These are phyloP conservation scores for Phoxinus phoxinus DNA, from an alignment of 2,113 vertebrate genomes.

Conservation along the genomic window DNA sequence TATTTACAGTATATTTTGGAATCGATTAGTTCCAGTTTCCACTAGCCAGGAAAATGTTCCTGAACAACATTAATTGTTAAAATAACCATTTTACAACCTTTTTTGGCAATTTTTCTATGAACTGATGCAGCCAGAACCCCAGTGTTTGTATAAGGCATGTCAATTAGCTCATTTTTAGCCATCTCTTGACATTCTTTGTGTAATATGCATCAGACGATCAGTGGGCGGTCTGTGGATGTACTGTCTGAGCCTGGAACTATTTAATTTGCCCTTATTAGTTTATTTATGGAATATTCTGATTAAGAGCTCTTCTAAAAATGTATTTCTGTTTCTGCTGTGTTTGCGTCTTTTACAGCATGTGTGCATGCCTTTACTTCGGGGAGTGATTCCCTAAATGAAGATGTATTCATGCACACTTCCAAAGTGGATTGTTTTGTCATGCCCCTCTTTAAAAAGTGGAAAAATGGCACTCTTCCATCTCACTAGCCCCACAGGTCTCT, in stretches of 20 bases:
- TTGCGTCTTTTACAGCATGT: neutral
- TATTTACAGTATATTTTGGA: too few species aligned
- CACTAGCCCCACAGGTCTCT: neutral
- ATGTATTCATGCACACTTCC: conserved; percentile 25
- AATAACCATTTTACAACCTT: too few species aligned
- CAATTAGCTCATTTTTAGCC: neutral
- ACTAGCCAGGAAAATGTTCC: neutral
- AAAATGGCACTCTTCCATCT: conserved; percentile 1
- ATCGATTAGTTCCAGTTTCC: too few species aligned
- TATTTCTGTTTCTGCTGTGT: conserved; percentile 1
- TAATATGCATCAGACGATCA: neutral
- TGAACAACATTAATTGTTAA: neutral
- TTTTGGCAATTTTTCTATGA: too few species aligned
- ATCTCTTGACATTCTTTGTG: neutral
- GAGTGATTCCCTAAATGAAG: conserved; percentile 35
- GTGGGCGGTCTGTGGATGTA: neutral
- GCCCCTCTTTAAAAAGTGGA: conserved; percentile 22
- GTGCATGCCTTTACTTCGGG: neutral
- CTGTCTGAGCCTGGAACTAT: neutral
- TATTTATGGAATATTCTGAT: neutral
- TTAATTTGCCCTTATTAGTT: neutral
- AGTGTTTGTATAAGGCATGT: neutral
- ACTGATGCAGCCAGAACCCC: neutral
- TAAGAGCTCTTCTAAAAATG: neutral
- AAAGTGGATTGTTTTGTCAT: conserved; percentile 27